Evolutionary conservation across 2,113 vertebrate species (phyloP).

Genomic region (Dinomys branickii): DNA sequence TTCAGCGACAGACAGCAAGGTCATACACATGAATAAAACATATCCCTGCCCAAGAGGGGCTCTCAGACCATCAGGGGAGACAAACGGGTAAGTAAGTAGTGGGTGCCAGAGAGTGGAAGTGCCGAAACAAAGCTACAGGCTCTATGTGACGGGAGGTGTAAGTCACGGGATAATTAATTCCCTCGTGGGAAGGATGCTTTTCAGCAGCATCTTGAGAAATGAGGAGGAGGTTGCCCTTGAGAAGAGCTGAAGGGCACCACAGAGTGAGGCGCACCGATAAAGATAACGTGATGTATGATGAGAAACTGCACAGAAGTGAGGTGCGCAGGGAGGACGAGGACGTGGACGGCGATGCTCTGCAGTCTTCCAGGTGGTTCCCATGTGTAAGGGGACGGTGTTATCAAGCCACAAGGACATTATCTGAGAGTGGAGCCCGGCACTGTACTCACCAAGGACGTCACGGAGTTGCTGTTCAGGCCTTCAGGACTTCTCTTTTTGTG

Average conservation of each 20-base stretch:
- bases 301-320: neutral
- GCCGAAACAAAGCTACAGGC: neutral
- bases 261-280: neutral
- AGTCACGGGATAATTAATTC: neutral
- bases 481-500: neutral
- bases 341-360: fast-evolving
- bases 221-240: neutral
- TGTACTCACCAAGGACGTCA: fast-evolving
- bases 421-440: neutral
- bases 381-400: fast-evolving
- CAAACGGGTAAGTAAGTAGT: neutral
- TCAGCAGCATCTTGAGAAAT: constrained; percentile 48
- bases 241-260: constrained; percentile 14
- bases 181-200: neutral
- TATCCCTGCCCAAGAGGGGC: neutral
- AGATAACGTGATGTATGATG: fast-evolving
- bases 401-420: neutral
- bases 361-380: neutral
- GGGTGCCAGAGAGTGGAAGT: neutral
- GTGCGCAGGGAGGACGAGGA: fast-evolving
- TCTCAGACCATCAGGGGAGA: neutral
- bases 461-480: fast-evolving
- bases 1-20: neutral
- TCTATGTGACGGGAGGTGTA: neutral
- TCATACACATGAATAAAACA: constrained; percentile 63